These are phyloP conservation scores for Orchesellides sinensis DNA, from an alignment of 2,888 invertebrate genomes.

Conservation along the genomic window DNA sequence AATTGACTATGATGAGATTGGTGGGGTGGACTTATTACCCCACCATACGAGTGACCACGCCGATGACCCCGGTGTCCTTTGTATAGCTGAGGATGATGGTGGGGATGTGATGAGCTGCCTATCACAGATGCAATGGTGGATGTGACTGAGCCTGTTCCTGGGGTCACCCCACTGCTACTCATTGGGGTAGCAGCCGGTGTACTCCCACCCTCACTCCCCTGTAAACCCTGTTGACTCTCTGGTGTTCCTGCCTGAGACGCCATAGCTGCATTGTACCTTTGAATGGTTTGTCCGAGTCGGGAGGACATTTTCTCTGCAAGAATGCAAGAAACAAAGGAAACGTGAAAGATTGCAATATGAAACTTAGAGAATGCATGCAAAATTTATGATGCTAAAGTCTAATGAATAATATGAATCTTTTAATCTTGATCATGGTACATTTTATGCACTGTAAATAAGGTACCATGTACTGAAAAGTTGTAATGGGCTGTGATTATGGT, in stretches of 20 bases:
- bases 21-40: conserved; percentile 69
- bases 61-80: conserved; percentile 72
- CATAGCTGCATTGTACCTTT: conserved; percentile 68
- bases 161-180: neutral
- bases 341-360: neutral
- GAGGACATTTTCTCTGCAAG: conserved; percentile 70
- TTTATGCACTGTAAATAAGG: no score
- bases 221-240: conserved; percentile 64
- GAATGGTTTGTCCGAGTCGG: conserved; percentile 71
- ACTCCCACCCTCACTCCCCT: conserved; percentile 31
- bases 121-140: conserved; percentile 66
- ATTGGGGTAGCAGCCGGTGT: conserved; percentile 22
- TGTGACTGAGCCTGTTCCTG: conserved; percentile 60
- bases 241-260: conserved; percentile 40
- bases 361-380: no score
- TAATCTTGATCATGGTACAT: no score
- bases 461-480: neutral
- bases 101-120: conserved; percentile 44
- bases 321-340: no score
- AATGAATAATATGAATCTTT: no score
- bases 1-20: conserved; percentile 72
- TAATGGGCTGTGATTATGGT: conserved; percentile 20
- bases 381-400: no score
- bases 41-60: conserved; percentile 74
- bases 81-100: conserved; percentile 60